Conservation (phyloP, 1,140 invertebrate species). For the Streblospio benedicti region DNA sequence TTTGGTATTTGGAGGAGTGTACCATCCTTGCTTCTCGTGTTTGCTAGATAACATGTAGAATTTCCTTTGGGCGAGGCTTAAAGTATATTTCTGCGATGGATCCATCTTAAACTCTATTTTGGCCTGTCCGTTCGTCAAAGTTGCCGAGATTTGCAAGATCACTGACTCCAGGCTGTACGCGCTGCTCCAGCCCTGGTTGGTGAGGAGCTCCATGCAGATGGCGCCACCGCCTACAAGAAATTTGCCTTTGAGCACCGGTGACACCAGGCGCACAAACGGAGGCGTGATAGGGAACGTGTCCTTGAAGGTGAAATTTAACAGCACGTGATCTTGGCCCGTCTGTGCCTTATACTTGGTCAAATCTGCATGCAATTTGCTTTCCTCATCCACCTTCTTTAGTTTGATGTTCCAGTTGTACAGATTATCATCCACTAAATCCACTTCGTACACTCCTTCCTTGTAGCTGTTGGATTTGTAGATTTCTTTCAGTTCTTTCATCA, state of each 20-base stretch:
- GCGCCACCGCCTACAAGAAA: constrained; percentile 87
- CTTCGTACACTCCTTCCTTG: constrained; percentile 86
- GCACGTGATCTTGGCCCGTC: constrained; percentile 92
- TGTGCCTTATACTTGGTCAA: constrained; percentile 88
- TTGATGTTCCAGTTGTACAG: constrained; percentile 99
- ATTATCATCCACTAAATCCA: constrained; percentile 95
- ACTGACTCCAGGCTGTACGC: constrained; percentile 98
- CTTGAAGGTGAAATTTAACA: constrained; percentile 94
- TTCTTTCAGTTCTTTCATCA: constrained; percentile 98
- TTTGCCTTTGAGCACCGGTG: constrained; percentile 92
- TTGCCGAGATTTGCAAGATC: constrained; percentile 97
- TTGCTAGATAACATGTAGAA: too few species aligned
- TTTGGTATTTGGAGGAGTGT: constrained; percentile 6
- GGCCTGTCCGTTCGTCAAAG: constrained; percentile 96
- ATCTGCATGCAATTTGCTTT: constrained; percentile 91
- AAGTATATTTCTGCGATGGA: too few species aligned
- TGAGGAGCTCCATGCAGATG: constrained; percentile 98
- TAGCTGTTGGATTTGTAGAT: constrained; percentile 96
- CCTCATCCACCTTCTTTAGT: constrained; percentile 89
- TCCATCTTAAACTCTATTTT: constrained; percentile 95
- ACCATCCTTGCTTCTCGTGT: constrained; percentile 13
- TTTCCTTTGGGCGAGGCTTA: too few species aligned
- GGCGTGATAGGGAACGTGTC: constrained; percentile 97
- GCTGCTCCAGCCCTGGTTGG: constrained; percentile 98
- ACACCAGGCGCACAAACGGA: constrained; percentile 94